These are phyloP conservation scores for Galerucella pusilla DNA, from an alignment of 2,888 invertebrate species.

Conservation along the genomic window DNA sequence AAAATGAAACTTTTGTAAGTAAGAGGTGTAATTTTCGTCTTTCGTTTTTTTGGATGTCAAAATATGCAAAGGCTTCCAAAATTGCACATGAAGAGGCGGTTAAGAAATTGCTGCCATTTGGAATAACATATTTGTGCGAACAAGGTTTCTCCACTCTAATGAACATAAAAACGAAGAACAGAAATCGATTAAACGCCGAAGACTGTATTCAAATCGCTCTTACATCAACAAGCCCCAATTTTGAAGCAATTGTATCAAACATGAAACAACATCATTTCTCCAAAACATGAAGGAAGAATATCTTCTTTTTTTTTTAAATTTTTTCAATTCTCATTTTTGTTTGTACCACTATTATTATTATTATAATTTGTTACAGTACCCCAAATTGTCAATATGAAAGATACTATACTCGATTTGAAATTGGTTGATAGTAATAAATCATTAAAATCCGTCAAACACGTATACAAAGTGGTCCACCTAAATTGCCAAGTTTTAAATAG, in stretches of 20 bases:
- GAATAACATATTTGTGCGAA: not conserved
- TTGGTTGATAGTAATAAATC: no score
- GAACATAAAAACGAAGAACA: not conserved
- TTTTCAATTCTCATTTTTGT: slow-evolving; percentile 5
- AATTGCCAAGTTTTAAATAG: no score
- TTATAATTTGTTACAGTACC: not conserved
- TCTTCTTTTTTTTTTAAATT: slow-evolving; percentile 6
- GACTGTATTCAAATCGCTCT: not conserved
- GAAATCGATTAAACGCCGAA: not conserved
- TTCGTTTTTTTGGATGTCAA: slow-evolving; percentile 3
- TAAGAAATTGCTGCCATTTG: not conserved
- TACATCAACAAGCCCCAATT: not conserved
- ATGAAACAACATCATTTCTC: slow-evolving; percentile 20
- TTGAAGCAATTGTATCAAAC: slow-evolving; percentile 3
- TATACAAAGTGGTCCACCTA: no score
- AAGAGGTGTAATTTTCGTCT: no score
- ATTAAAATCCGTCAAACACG: no score
- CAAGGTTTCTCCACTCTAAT: not conserved
- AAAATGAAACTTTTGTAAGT: no score
- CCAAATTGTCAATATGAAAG: no score
- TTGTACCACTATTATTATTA: slow-evolving; percentile 8
- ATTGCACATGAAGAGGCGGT: not conserved
- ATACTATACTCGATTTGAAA: no score
- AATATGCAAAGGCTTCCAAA: not conserved
- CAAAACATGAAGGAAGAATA: slow-evolving; percentile 15